phyloP scores from a whole-genome alignment of 1,140 invertebrate genomes.

The Frieseomelitta varia region DNA sequence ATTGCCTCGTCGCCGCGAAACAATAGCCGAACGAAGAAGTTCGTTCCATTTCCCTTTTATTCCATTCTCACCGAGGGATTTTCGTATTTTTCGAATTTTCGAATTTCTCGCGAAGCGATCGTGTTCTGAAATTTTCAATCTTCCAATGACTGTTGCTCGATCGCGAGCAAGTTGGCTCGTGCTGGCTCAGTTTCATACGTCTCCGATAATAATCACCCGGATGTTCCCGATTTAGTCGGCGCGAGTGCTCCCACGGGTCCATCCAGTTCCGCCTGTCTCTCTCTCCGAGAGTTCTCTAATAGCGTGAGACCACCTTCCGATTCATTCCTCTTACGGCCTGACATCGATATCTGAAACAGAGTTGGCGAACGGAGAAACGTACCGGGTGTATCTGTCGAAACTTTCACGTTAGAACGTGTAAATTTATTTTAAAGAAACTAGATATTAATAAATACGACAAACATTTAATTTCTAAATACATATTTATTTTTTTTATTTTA shows the following conservation, averaged over 20 bases:
- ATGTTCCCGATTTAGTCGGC: constrained; percentile 40
- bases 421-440: no score
- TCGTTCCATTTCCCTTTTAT: background rate
- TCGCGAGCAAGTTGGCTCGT: constrained; percentile 20
- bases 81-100: background rate
- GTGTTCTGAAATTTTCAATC: no score
- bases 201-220: constrained; percentile 48
- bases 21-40: background rate
- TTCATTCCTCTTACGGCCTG: constrained; percentile 38
- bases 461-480: no score
- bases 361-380: no score
- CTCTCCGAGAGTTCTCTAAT: constrained; percentile 35
- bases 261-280: constrained; percentile 41
- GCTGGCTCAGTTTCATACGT: constrained; percentile 31
- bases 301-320: constrained; percentile 47
- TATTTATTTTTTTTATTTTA: no score
- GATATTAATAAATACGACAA: no score
- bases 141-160: background rate
- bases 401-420: no score
- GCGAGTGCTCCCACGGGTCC: constrained; percentile 40
- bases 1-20: background rate
- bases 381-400: no score
- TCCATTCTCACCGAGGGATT: background rate
- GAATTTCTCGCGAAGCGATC: background rate
- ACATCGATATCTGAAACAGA: background rate